Percentiles rank a stretch among this genome's conserved stretches.
Conservation (phyloP, 2,888 invertebrate genomes). For the Embidobia sp. region DNA sequence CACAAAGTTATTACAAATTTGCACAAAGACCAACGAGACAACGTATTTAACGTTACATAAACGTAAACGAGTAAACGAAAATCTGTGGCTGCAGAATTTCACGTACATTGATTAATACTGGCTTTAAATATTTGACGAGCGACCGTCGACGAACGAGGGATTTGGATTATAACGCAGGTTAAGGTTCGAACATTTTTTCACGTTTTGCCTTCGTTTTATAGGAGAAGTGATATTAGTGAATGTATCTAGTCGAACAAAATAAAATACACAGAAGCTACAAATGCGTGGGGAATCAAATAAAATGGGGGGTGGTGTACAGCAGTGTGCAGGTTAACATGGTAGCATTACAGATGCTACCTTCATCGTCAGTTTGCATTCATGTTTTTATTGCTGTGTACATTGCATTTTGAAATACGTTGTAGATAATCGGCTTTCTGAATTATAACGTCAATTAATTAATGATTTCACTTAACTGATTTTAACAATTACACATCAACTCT, state of each 20-base stretch:
- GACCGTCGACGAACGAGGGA: conserved; percentile 30
- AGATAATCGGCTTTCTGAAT: no score
- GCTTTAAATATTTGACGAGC: conserved; percentile 45
- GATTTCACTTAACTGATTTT: no score
- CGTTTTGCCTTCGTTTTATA: conserved; percentile 35
- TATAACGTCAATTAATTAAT: no score
- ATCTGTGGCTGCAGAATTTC: conserved; percentile 28
- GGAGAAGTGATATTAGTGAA: conserved; percentile 16
- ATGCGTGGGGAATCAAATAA: conserved; percentile 4
- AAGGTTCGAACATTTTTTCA: conserved; percentile 26
- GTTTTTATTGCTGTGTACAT: no score
- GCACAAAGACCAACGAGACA: conserved; percentile 11
- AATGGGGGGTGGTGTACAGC: no score
- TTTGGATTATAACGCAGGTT: conserved; percentile 34
- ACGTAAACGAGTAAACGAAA: conserved; percentile 33
- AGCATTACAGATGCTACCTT: background rate
- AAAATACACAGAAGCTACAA: conserved; percentile 11
- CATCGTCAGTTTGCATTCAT: no score
- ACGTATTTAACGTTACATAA: conserved; percentile 13
- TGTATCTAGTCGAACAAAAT: conserved; percentile 8
- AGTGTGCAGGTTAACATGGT: conserved; percentile 2
- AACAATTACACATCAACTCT: no score
- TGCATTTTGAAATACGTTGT: no score
- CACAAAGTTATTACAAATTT: conserved; percentile 12
- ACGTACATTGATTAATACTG: conserved; percentile 39